Conservation (phyloP, 2,888 invertebrate genomes). For the Watsonalla binaria region DNA sequence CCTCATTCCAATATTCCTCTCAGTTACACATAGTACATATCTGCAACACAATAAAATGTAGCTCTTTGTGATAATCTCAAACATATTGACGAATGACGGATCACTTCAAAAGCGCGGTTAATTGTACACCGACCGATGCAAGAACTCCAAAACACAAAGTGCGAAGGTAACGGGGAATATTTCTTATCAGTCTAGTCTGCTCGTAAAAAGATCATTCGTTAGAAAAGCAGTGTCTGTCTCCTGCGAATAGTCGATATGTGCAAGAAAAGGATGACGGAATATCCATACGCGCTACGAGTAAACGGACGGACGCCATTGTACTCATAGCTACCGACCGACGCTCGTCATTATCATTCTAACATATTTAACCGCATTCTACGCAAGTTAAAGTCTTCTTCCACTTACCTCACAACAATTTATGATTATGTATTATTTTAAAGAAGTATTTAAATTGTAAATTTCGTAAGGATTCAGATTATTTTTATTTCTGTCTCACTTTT, state of each 20-base stretch:
- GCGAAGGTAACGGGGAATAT: conserved; percentile 75
- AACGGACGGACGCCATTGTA: conserved; percentile 76
- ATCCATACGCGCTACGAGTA: conserved; percentile 65
- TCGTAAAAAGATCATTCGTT: conserved; percentile 74
- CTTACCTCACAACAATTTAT: conserved; percentile 22
- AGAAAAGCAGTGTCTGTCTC: conserved; percentile 64
- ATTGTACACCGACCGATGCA: conserved; percentile 56
- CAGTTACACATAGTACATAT: conserved; percentile 25
- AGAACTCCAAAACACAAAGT: conserved; percentile 68
- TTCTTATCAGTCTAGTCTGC: conserved; percentile 73
- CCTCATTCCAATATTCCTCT: conserved; percentile 54
- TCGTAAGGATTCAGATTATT: conserved; percentile 33
- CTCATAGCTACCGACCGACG: conserved; percentile 13
- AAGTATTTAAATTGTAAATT: conserved; percentile 7
- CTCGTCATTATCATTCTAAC: background rate
- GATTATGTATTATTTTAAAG: background rate
- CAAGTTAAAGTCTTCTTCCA: background rate
- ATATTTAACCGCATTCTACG: background rate
- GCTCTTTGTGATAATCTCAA: conserved; percentile 13
- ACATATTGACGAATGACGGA: conserved; percentile 18
- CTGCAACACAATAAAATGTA: conserved; percentile 30
- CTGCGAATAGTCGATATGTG: conserved; percentile 71
- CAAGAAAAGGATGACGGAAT: conserved; percentile 79
- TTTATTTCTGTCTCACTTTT: conserved; percentile 78
- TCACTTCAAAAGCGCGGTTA: conserved; percentile 64